Evolutionary conservation across 2,888 invertebrate species (phyloP).

Genomic region (Meganola albula): DNA sequence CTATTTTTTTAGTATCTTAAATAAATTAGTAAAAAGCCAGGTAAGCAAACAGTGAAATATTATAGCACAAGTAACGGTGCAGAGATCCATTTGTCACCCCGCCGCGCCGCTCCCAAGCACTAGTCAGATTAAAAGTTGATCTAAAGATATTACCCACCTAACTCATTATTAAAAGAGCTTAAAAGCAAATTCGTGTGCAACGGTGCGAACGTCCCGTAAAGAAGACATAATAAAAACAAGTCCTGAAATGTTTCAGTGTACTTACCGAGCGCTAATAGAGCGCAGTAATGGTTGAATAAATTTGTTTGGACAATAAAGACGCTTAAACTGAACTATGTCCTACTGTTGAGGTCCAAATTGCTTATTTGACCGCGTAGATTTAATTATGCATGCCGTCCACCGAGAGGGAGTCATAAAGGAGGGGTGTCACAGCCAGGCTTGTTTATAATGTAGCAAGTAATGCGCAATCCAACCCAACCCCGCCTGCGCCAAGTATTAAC

Average conservation of each 20-base stretch:
- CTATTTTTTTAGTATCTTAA: too few species aligned
- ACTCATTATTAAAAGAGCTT: slow-evolving; percentile 35
- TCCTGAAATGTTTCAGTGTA: slow-evolving; percentile 38
- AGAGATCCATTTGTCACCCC: slow-evolving; percentile 29
- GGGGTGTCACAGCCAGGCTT: slow-evolving; percentile 69
- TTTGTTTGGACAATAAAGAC: slow-evolving; percentile 69
- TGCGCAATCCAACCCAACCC: slow-evolving; percentile 61
- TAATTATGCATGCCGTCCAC: slow-evolving; percentile 74
- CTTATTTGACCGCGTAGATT: slow-evolving; percentile 76
- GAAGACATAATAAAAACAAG: slow-evolving; percentile 46
- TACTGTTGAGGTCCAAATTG: slow-evolving; percentile 69
- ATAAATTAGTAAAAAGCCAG: too few species aligned
- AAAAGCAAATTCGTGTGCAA: slow-evolving; percentile 27
- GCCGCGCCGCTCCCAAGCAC: slow-evolving; percentile 9
- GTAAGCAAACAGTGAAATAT: too few species aligned
- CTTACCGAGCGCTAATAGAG: slow-evolving; percentile 54
- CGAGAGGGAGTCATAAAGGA: slow-evolving; percentile 64
- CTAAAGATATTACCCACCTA: slow-evolving; percentile 24
- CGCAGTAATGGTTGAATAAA: slow-evolving; percentile 64
- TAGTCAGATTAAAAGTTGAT: slow-evolving; percentile 26
- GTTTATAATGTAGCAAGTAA: slow-evolving; percentile 75
- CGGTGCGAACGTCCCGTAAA: slow-evolving; percentile 33
- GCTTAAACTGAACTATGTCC: slow-evolving; percentile 69
- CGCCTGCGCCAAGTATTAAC: slow-evolving; percentile 63
- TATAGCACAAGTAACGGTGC: slow-evolving; percentile 15